Evolutionary conservation across 2,888 invertebrate species (phyloP), one percentile per base, ranked within the genome.

Genomic region (Cylindroiulus punctatus): DNA sequence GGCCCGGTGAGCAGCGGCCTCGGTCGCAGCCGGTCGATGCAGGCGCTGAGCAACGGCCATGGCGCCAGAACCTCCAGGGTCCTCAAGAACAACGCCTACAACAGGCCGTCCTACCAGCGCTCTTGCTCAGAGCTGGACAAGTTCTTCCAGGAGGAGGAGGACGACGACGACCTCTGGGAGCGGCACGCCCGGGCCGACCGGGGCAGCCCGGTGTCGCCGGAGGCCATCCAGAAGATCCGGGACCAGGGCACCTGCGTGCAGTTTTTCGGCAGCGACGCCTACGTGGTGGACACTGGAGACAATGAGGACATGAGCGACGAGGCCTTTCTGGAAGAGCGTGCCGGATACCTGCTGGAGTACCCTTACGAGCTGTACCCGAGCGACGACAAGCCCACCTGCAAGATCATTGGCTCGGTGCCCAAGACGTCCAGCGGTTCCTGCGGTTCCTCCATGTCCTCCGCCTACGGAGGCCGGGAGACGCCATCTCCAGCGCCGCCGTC

Each of bases 241-340:
- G 96, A 96, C 90, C 95, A 94, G 90, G 97, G 97, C n/a, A 96
- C 96, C 10, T 95, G 96, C 32, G 94, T 96, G 12, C 97, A 96
- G 8, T 97, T 96, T 90, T 97, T 96, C 90, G 97, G 97, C 0
- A 96, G 96, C 8, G 94, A 95, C 90, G 95, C 96, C 83, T 92
- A 96, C 44, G 94, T 94, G 89, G 93, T 90, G 0, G 91, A 93
- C 88, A 94, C 94, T 90, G 93, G 93, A 76, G 65, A 84, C 14
- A 65, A 26, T 42, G 86, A 86, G 10, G 84, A 86, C 36, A 14
- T 26, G 14, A 32, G 19, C n/a, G 81, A 82, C 5, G 86, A 86
- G 1, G 42, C 40, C n/a, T 82, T 44, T 32, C 17, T 30, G 26
- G 86, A 85, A 7, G 85, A 84, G 81, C 10, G 40, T 10, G 22